These are phyloP conservation scores for Gymnarchus niloticus DNA, from an alignment of 2,113 vertebrate species.

Conservation along the genomic window DNA sequence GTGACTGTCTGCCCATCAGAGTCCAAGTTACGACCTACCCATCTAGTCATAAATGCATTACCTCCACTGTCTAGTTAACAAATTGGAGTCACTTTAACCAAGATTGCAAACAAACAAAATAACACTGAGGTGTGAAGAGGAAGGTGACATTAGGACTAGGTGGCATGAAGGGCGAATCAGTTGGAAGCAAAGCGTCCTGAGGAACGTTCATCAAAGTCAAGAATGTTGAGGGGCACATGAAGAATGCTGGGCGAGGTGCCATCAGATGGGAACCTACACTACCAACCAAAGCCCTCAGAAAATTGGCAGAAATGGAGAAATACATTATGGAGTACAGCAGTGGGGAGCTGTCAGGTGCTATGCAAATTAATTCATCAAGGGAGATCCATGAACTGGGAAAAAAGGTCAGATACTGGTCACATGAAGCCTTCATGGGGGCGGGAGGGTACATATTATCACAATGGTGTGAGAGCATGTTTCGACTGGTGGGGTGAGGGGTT, in stretches of 20 bases:
- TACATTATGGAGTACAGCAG: background rate
- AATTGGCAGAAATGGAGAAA: background rate
- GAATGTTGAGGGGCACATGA: background rate
- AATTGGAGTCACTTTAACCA: background rate
- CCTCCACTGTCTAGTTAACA: background rate
- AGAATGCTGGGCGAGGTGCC: background rate
- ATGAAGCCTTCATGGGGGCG: background rate
- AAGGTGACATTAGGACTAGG: background rate
- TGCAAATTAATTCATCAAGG: conserved; percentile 9
- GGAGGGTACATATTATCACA: background rate
- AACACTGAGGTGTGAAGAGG: background rate
- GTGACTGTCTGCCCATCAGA: too few relatives aligned
- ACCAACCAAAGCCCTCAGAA: background rate
- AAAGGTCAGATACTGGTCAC: conserved; percentile 30
- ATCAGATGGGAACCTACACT: background rate
- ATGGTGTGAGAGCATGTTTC: background rate
- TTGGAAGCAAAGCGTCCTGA: background rate
- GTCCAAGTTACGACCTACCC: background rate
- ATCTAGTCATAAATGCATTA: background rate
- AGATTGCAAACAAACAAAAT: background rate
- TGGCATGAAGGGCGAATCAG: background rate
- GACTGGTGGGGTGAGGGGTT: background rate
- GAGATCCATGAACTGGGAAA: background rate
- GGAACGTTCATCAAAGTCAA: background rate
- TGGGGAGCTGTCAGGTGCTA: conserved; percentile 25